Evolutionary conservation across 2,888 invertebrate species (phyloP).

Genomic region (Anoplius nigerrimus): DNA sequence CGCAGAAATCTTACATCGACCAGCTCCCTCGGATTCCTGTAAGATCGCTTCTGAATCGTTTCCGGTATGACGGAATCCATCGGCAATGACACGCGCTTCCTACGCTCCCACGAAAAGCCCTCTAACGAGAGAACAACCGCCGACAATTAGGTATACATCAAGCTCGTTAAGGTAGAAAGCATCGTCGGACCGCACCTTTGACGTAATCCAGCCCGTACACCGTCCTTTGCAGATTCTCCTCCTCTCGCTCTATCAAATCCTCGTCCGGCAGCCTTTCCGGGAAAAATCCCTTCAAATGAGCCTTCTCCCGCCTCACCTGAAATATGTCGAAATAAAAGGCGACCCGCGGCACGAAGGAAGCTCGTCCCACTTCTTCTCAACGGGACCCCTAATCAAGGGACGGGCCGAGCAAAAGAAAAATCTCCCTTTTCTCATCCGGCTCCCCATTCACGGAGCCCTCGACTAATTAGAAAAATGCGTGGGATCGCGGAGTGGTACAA

Average conservation of each 20-base stretch:
- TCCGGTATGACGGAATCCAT: constrained; percentile 59
- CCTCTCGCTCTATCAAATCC: constrained; percentile 48
- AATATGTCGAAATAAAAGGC: no score
- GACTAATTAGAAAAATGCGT: no score
- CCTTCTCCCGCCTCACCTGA: constrained; percentile 49
- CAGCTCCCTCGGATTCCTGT: constrained; percentile 53
- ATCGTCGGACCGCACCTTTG: constrained; percentile 5
- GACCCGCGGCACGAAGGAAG: no score
- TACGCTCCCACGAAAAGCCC: constrained; percentile 12
- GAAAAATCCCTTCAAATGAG: constrained; percentile 40
- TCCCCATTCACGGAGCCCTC: no score
- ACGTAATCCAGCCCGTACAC: constrained; percentile 57
- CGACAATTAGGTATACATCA: not conserved
- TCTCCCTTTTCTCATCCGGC: no score
- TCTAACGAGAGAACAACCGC: constrained; percentile 15
- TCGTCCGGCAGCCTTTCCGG: constrained; percentile 49
- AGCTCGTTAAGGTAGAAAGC: not conserved
- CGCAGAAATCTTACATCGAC: constrained; percentile 25
- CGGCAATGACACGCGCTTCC: constrained; percentile 45
- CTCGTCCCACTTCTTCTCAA: no score
- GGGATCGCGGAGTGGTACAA: no score
- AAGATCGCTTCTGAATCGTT: constrained; percentile 56
- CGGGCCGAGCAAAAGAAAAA: no score
- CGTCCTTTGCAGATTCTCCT: constrained; percentile 46
- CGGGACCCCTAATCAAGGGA: no score